Base-by-base conservation (phyloP, 2,113 vertebrate genomes). In the Phrynosoma blainvillii region DNA sequence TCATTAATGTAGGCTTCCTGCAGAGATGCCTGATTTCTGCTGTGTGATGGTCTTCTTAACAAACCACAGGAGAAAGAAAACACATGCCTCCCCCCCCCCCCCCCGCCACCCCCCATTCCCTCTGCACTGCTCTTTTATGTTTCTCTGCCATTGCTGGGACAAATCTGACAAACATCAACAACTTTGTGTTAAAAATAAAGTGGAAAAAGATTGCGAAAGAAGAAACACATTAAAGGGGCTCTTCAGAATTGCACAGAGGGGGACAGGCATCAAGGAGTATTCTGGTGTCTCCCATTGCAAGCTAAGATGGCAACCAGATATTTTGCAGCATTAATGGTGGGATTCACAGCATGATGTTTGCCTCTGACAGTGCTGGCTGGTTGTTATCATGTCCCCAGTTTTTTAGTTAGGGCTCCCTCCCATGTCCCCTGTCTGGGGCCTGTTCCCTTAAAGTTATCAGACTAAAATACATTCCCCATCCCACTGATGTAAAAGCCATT, bases 1-100 rank as follows among this genome's bases (percentile, higher is more conserved):
- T 74, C 81, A 4, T 74, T 71, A 68, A 23, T 78, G 59, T 70
- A 1, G 77, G n/a, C 83, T 32, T 91, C 77, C 47, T 65, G 7
- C 56, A 36, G 36, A 76, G 78, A 70, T 52, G n/a, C 65, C 30
- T 73, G 79, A 76, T 42, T 47, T 66, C 20, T 54, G 66, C 8
- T 83, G 11, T 0, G 0, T 36, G 81, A 40, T 0, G 8, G 9
- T n/a, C 47, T 77, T 87, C 86, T 70, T 73, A 30, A 82, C 16
- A 88, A 91, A 84, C 56, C 32, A 21, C n/a, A 73, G 36, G 59
- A 32, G 52, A 82, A 85, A 79, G 70, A 42, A 20, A 47, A 80
- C n/a, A 71, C 7, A 4, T 47, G 7, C 47, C 47, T 18, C 5
- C 21, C 47, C 14, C 20, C 3, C 36, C 47, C 13, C 5, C 21